Evolutionary conservation across 2,888 invertebrate genomes (phyloP).

Genomic region (Quadroppia sp.): DNA sequence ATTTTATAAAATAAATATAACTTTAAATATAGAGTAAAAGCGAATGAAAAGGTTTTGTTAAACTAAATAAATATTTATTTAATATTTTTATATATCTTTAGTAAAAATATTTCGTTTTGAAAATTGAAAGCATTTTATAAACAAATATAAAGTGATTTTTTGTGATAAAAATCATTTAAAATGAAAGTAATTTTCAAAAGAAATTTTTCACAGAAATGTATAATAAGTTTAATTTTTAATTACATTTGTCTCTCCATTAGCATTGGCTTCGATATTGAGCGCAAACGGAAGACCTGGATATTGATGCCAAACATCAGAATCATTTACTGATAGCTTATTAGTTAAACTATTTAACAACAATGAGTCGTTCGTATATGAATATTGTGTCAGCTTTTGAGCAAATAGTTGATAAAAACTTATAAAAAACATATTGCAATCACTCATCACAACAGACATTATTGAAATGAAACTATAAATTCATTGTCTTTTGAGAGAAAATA

Average conservation of each 20-base stretch:
- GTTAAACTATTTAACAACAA: not conserved
- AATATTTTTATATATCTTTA: no score
- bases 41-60: no score
- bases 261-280: conserved; percentile 38
- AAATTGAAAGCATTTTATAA: no score
- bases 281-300: conserved; percentile 40
- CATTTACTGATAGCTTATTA: conserved; percentile 1
- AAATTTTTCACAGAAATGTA: not conserved
- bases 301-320: conserved; percentile 25
- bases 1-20: not conserved
- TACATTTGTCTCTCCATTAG: conserved; percentile 51
- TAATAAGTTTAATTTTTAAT: not conserved
- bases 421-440: not conserved
- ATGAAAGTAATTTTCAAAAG: not conserved
- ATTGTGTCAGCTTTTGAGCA: not conserved
- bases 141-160: no score
- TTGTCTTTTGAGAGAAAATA: no score
- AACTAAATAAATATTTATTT: not conserved
- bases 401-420: not conserved
- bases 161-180: no score
- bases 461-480: no score
- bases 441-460: no score
- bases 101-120: no score
- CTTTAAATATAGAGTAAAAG: not conserved
- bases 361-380: not conserved